phyloP scores from a whole-genome alignment of 2,113 vertebrate species.

The Rhagologus leucostigma region DNA sequence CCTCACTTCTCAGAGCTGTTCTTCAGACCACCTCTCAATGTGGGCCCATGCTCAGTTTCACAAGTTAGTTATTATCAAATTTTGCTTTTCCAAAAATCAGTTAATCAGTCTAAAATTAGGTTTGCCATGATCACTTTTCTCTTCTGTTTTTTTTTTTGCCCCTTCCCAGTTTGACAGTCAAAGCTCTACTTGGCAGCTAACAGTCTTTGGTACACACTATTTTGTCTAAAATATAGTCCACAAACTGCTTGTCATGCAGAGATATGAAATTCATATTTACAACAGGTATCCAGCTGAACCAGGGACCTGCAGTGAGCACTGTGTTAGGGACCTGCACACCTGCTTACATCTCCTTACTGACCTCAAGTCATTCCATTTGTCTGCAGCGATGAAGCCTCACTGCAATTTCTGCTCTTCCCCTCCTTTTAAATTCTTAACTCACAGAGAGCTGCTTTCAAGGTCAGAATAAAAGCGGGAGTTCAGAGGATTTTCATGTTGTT shows the following conservation, averaged over 20 bases:
- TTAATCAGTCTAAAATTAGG: not conserved
- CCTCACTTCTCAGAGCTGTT: not conserved
- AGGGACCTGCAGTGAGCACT: not conserved
- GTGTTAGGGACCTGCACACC: not conserved
- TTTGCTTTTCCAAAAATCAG: not conserved
- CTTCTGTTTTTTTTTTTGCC: not conserved
- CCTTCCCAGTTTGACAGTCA: not conserved
- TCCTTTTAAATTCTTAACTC: not conserved
- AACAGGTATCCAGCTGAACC: not conserved
- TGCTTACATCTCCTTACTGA: not conserved
- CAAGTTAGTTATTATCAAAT: not conserved
- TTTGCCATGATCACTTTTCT: not conserved
- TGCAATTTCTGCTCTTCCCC: not conserved
- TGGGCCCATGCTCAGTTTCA: not conserved
- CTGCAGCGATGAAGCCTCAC: not conserved
- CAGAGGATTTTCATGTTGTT: constrained; percentile 1
- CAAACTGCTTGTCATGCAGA: not conserved
- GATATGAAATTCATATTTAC: not conserved
- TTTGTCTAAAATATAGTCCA: not conserved
- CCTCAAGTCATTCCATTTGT: not conserved
- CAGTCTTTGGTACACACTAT: not conserved
- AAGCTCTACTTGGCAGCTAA: not conserved
- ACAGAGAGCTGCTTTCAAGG: not conserved
- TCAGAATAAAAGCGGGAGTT: constrained; percentile 31
- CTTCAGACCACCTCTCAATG: not conserved